Evolutionary conservation across 2,797 vertebrate genomes (phyloP).

Genomic region (Todus mexicanus): DNA sequence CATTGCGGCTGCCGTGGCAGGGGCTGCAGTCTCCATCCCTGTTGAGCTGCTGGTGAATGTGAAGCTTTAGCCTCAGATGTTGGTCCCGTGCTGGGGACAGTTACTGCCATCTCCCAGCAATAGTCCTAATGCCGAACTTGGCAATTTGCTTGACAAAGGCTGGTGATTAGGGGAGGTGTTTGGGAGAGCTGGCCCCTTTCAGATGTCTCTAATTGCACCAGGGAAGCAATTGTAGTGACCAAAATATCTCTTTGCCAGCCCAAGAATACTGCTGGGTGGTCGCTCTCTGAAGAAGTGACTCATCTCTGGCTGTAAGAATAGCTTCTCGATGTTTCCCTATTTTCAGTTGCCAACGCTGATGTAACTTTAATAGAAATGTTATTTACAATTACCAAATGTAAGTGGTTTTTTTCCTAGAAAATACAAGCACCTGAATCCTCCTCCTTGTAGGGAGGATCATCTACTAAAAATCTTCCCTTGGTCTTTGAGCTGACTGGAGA

Average conservation of each 20-base stretch:
- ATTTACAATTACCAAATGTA: neutral
- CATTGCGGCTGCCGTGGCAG: fast-evolving
- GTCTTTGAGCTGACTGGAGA: neutral
- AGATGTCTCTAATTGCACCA: neutral
- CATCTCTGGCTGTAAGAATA: neutral
- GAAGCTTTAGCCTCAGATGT: fast-evolving
- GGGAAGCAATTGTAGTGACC: neutral
- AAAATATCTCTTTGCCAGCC: neutral
- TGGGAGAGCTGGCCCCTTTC: neutral
- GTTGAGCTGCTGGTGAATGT: fast-evolving
- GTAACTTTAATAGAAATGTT: neutral
- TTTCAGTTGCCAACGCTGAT: neutral
- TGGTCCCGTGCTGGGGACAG: fast-evolving
- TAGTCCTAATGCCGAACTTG: neutral
- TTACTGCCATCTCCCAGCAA: neutral
- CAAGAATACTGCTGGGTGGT: fast-evolving
- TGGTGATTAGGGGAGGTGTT: neutral
- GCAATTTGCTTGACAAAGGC: neutral
- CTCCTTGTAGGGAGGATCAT: neutral
- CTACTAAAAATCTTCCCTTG: neutral
- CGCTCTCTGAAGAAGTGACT: neutral
- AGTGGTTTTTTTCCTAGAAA: neutral
- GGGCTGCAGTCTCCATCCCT: neutral
- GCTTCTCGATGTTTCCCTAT: neutral
- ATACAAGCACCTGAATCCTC: neutral